These are phyloP conservation scores for Acheta domesticus DNA, from an alignment of 2,888 invertebrate species.

Conservation along the genomic window DNA sequence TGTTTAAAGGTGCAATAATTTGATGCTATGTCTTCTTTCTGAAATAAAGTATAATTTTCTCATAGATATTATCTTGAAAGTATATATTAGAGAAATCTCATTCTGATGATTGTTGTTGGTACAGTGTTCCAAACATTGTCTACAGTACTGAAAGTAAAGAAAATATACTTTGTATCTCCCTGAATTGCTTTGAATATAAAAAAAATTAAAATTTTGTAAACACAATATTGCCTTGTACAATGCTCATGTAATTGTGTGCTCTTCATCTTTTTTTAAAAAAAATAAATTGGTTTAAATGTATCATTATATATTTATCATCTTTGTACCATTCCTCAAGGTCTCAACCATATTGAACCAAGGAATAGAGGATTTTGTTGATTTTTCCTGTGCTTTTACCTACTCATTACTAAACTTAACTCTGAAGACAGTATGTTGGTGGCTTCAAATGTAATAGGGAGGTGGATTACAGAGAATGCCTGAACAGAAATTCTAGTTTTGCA, in stretches of 20 bases:
- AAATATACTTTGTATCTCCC: background rate
- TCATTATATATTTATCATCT: too few species aligned
- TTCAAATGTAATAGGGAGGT: too few species aligned
- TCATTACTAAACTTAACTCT: too few species aligned
- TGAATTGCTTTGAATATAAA: background rate
- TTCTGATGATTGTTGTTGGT: background rate
- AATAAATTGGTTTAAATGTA: background rate
- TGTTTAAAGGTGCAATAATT: too few species aligned
- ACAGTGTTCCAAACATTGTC: background rate
- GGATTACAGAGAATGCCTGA: too few species aligned
- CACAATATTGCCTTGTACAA: conserved; percentile 1
- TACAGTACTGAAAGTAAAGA: background rate
- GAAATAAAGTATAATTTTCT: background rate
- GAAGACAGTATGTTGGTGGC: too few species aligned
- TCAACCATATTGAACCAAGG: too few species aligned
- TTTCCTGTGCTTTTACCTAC: too few species aligned
- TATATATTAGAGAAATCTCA: background rate
- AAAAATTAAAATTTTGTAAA: background rate
- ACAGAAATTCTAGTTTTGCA: too few species aligned
- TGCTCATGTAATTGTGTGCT: background rate
- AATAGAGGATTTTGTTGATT: too few species aligned
- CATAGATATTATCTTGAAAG: background rate
- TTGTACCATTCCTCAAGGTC: too few species aligned
- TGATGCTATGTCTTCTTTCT: too few species aligned
- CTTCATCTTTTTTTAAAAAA: background rate